phyloP scores from a whole-genome alignment of 2,113 vertebrate species.

The Phodopus roborovskii region DNA sequence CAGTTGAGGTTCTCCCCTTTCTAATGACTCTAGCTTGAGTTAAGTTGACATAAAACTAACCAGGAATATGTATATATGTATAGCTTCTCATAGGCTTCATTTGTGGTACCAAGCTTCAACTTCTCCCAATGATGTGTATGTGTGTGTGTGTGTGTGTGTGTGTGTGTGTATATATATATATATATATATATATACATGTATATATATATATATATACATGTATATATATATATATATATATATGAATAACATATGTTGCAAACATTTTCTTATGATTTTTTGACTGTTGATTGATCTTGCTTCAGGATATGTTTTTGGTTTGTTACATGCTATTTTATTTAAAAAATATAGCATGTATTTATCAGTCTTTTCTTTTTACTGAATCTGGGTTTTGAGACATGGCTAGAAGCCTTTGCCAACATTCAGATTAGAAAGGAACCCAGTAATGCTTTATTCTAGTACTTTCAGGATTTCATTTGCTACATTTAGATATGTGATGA shows the following conservation, averaged over 20 bases:
- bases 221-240: neutral
- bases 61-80: neutral
- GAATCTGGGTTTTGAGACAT: neutral
- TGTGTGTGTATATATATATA: too few species aligned
- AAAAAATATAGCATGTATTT: neutral
- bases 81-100: too few species aligned
- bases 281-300: neutral
- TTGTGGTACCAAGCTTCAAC: too few species aligned
- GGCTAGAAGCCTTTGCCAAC: neutral
- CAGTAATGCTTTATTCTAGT: neutral
- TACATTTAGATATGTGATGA: neutral
- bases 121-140: too few species aligned
- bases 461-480: neutral
- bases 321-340: neutral
- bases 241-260: neutral
- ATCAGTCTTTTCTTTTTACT: neutral
- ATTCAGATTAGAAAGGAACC: neutral
- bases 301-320: neutral
- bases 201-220: too few species aligned
- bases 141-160: too few species aligned
- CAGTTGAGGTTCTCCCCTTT: neutral
- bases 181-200: too few species aligned
- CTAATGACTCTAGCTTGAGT: neutral
- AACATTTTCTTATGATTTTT: conserved; percentile 28
- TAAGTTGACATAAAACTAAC: neutral